phyloP scores from a whole-genome alignment of 2,888 invertebrate genomes.

The Tipula helvola region DNA sequence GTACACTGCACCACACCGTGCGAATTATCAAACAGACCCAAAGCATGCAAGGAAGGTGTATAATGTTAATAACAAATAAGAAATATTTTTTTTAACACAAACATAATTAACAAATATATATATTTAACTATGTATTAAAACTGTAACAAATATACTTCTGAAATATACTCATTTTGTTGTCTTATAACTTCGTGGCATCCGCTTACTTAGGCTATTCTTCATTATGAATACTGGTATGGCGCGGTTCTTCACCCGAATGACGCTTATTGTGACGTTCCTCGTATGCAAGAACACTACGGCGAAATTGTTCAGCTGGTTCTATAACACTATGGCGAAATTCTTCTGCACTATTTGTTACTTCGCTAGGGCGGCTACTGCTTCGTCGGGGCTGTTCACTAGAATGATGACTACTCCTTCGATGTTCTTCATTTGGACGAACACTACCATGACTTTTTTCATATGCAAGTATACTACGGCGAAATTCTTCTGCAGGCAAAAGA shows the following conservation, averaged over 20 bases:
- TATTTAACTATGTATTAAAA: not conserved
- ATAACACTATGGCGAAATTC: not conserved
- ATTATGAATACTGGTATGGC: not conserved
- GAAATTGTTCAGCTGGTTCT: not conserved
- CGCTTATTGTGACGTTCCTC: not conserved
- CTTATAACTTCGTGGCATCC: not conserved
- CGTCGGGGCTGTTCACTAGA: not conserved
- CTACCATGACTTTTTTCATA: not conserved
- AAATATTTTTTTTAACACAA: not conserved
- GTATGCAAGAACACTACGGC: not conserved
- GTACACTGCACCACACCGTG: no score
- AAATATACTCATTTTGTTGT: not conserved
- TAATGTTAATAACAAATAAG: not conserved
- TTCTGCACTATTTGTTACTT: not conserved
- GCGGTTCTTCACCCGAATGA: not conserved
- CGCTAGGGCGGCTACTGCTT: not conserved
- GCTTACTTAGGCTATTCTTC: not conserved
- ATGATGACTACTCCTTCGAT: not conserved
- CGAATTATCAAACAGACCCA: no score
- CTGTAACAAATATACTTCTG: not conserved
- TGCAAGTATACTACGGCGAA: not conserved
- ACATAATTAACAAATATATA: not conserved
- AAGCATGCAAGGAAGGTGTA: not conserved
- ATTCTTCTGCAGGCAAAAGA: not conserved
- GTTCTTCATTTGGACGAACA: not conserved